phyloP scores from a whole-genome alignment of 2,113 vertebrate species.

The Elaphurus davidianus region DNA sequence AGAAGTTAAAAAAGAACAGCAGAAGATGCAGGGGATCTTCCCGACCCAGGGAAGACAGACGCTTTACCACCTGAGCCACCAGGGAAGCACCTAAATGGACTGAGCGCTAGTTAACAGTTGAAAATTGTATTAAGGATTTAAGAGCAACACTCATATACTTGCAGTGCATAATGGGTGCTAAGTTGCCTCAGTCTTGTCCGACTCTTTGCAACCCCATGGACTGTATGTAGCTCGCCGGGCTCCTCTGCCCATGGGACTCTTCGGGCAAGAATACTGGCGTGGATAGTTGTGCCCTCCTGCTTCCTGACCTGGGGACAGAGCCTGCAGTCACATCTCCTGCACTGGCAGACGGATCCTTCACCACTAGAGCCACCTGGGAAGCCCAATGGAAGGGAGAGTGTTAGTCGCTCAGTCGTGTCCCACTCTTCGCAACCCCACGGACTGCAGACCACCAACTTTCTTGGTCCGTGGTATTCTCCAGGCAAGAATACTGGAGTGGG shows the following conservation, averaged over 20 bases:
- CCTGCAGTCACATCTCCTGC: background rate
- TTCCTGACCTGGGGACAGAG: background rate
- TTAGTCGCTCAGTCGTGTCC: background rate
- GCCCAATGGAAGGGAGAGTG: background rate
- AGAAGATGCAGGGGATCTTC: background rate
- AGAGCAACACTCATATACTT: background rate
- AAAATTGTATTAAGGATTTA: background rate
- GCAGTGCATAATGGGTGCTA: background rate
- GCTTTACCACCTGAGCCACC: background rate
- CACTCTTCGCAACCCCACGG: background rate
- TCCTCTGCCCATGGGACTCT: background rate
- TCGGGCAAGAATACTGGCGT: background rate
- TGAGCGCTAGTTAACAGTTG: background rate
- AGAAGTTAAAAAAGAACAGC: background rate
- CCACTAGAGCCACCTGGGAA: background rate
- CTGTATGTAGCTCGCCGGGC: background rate
- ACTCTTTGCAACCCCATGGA: background rate
- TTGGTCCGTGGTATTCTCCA: background rate
- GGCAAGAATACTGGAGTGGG: background rate
- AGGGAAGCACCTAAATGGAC: background rate
- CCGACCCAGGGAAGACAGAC: background rate
- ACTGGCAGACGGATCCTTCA: background rate
- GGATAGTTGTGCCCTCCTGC: background rate
- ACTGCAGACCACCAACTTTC: background rate
- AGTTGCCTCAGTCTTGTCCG: background rate